Evolutionary conservation across 2,888 invertebrate species (phyloP).

Genomic region (Creontiades dilutus): DNA sequence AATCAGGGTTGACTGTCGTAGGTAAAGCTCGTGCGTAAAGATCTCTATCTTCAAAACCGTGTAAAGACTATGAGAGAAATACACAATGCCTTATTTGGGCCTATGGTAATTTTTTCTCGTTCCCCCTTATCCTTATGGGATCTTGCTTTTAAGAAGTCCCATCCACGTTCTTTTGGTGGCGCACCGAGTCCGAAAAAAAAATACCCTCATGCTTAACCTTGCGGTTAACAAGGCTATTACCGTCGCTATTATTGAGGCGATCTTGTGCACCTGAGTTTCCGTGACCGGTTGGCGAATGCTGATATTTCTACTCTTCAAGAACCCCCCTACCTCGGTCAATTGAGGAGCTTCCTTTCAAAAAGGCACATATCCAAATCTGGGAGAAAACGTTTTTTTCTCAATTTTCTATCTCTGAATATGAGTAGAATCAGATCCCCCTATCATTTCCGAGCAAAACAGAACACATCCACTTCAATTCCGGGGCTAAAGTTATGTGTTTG

Average conservation of each 20-base stretch:
- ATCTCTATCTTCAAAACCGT: constrained; percentile 45
- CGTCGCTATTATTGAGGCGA: not conserved
- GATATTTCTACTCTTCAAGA: too few species aligned
- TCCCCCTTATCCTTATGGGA: constrained; percentile 53
- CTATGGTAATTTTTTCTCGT: constrained; percentile 49
- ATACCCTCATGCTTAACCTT: not conserved
- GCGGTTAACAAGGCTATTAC: constrained; percentile 3
- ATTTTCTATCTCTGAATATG: too few species aligned
- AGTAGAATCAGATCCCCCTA: too few species aligned
- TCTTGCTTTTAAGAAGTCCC: constrained; percentile 23
- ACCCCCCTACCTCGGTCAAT: too few species aligned
- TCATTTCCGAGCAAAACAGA: too few species aligned
- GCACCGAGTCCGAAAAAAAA: not conserved
- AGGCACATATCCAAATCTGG: too few species aligned
- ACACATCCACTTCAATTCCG: too few species aligned
- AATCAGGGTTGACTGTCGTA: constrained; percentile 37
- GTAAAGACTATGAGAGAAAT: constrained; percentile 59
- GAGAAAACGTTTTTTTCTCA: too few species aligned
- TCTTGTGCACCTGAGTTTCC: not conserved
- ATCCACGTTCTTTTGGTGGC: constrained; percentile 29
- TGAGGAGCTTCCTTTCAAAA: too few species aligned
- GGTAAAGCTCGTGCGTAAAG: constrained; percentile 61
- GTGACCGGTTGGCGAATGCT: too few species aligned
- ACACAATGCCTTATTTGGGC: constrained; percentile 63
- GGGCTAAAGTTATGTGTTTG: too few species aligned